These are phyloP conservation scores for Sinocyclocheilus anshuiensis DNA, from an alignment of 2,113 vertebrate species.

Conservation along the genomic window DNA sequence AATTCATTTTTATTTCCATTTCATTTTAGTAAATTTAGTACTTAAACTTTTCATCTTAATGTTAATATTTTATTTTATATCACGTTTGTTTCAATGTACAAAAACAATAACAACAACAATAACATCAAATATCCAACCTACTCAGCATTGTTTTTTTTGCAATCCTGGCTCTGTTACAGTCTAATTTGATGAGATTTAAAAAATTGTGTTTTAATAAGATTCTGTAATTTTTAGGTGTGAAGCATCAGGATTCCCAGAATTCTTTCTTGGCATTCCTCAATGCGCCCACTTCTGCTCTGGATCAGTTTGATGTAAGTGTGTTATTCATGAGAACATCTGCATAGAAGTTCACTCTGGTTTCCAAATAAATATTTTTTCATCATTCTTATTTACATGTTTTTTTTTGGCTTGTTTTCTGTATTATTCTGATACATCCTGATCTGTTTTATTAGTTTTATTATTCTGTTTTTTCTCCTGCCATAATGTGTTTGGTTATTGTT, in stretches of 20 bases:
- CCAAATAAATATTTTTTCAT: not conserved
- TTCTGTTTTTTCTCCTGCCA: not conserved
- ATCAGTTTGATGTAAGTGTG: constrained; percentile 95
- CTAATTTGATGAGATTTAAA: not conserved
- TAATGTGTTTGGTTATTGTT: constrained; percentile 59
- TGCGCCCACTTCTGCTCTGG: constrained; percentile 91
- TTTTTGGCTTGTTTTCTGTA: not conserved
- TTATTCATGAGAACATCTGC: not conserved
- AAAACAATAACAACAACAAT: not conserved
- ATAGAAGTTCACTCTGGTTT: not conserved
- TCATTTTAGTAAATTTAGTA: not conserved
- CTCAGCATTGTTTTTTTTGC: not conserved
- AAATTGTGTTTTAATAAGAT: not conserved
- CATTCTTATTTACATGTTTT: not conserved
- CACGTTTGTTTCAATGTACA: not conserved
- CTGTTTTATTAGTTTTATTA: not conserved
- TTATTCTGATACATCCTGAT: not conserved
- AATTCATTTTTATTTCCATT: not conserved
- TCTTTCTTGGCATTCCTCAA: constrained; percentile 99
- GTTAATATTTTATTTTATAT: too few relatives aligned
- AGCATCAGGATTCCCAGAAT: constrained; percentile 99
- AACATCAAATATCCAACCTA: not conserved
- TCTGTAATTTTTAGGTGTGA: constrained; percentile 81
- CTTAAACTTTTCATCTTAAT: too few relatives aligned
- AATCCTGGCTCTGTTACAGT: not conserved